These are phyloP conservation scores for Chrysolina americana DNA, from an alignment of 2,888 invertebrate species.

Conservation along the genomic window DNA sequence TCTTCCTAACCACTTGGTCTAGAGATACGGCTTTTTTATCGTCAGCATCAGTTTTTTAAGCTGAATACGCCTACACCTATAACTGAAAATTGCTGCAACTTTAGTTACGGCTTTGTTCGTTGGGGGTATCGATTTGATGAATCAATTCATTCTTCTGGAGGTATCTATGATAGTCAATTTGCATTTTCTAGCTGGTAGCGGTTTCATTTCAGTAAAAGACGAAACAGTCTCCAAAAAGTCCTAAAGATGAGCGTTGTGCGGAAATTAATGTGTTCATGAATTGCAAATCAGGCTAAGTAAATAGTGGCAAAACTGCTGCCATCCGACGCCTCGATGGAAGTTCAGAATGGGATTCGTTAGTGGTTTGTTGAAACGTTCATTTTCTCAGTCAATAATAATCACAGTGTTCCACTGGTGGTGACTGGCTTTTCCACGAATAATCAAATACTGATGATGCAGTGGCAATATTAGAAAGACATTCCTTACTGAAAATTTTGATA, in stretches of 20 bases:
- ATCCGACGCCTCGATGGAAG: neutral
- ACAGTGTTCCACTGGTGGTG: neutral
- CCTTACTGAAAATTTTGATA: no score
- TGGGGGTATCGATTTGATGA: no score
- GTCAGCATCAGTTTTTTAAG: no score
- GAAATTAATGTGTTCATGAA: conserved; percentile 11
- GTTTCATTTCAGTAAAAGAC: neutral
- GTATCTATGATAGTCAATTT: neutral
- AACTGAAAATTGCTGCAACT: neutral
- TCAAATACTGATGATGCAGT: no score
- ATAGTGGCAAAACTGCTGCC: neutral
- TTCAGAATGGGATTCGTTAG: neutral
- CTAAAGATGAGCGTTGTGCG: neutral
- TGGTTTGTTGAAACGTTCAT: neutral
- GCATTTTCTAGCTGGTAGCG: neutral
- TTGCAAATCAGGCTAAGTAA: conserved; percentile 6
- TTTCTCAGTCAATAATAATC: neutral
- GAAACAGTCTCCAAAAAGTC: neutral
- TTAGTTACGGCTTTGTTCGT: no score
- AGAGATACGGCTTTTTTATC: no score
- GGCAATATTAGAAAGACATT: no score
- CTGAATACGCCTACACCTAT: no score
- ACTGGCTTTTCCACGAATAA: no score
- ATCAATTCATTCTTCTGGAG: neutral
- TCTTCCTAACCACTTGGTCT: no score